Percentiles rank a stretch among this genome's conserved stretches.
These are phyloP conservation scores for Spinibarbus caldwelli DNA, from an alignment of 2,797 vertebrate genomes.

Conservation along the genomic window DNA sequence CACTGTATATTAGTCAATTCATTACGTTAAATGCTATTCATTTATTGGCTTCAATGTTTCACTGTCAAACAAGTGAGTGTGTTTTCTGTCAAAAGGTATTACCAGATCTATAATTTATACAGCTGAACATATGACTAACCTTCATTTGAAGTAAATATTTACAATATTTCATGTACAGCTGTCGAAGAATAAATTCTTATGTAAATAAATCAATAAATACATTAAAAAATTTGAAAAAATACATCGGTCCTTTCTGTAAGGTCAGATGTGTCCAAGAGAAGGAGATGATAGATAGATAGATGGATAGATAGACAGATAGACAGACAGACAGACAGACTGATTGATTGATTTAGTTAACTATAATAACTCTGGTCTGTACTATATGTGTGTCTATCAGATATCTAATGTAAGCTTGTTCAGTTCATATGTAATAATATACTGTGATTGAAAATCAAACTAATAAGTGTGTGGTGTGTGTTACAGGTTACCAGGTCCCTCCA, in stretches of 20 bases:
- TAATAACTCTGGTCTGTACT: no score
- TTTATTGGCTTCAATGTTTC: background rate
- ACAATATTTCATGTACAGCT: background rate
- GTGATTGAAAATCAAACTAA: background rate
- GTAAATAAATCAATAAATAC: background rate
- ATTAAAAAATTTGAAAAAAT: background rate
- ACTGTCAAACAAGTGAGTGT: no score
- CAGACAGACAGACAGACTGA: no score
- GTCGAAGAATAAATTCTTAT: background rate
- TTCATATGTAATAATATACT: background rate
- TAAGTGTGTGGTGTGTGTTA: slow-evolving; percentile 29
- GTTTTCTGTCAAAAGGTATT: slow-evolving; percentile 1
- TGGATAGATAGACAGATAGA: no score
- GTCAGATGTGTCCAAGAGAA: background rate
- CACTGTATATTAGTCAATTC: background rate
- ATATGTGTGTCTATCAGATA: background rate
- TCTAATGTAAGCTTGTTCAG: background rate
- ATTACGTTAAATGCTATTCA: background rate
- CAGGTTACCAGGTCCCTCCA: slow-evolving; percentile 96
- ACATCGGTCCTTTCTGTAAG: no score
- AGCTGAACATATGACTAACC: background rate
- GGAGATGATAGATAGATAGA: no score
- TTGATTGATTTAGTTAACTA: no score
- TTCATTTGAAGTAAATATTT: slow-evolving; percentile 11
- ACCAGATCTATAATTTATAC: background rate